A percentile compares a stretch with the other conserved stretches of the same genome.
These are phyloP conservation scores for Aselliscus stoliczkanus DNA, from an alignment of 2,797 vertebrate genomes.

Conservation along the genomic window DNA sequence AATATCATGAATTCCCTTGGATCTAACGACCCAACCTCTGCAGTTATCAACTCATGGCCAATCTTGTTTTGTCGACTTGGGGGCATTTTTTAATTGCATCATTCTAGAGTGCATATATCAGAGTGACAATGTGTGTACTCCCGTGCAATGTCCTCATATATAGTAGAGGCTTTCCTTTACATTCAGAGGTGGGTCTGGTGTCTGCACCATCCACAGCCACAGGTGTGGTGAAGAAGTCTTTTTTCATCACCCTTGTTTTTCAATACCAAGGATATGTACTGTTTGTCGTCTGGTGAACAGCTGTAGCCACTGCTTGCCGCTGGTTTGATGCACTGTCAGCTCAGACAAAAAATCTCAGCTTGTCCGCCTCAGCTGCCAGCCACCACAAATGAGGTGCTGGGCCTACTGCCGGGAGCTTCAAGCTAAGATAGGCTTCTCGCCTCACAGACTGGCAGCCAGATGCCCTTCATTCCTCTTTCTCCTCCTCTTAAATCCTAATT, in stretches of 20 bases:
- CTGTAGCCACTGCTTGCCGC: conserved; percentile 8
- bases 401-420: not conserved
- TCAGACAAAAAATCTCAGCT: not conserved
- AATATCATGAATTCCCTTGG: not conserved
- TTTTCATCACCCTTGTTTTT: not conserved
- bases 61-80: not conserved
- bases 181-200: not conserved
- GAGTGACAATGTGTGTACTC: not conserved
- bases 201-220: not conserved
- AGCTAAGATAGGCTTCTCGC: not conserved
- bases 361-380: not conserved
- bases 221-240: not conserved
- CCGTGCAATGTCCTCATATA: not conserved
- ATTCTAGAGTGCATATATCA: not conserved
- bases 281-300: not conserved
- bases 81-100: not conserved
- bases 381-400: not conserved
- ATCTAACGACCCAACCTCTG: not conserved
- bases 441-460: fast-evolving
- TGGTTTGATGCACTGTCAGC: not conserved
- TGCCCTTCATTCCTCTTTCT: not conserved
- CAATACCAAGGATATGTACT: not conserved
- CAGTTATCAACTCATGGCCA: not conserved
- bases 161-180: not conserved
- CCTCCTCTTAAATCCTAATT: not conserved